A percentile compares a stretch with the other conserved stretches of the same genome.
Conservation (phyloP, 2,797 vertebrate species). For the Cuniculus paca region DNA sequence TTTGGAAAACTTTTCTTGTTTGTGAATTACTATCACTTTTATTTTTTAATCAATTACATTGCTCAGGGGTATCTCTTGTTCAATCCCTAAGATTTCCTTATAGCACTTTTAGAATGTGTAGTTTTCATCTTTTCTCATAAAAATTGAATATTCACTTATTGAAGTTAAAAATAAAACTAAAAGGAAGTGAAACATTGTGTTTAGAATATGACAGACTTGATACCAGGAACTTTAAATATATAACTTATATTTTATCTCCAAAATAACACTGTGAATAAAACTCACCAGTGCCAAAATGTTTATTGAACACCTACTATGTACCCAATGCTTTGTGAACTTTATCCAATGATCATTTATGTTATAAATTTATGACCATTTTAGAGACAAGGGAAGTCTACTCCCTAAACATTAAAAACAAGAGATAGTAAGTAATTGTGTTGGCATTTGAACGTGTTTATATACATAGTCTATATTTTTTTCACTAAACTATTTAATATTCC, state of each 20-base stretch:
- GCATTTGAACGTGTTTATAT: background rate
- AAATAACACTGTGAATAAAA: background rate
- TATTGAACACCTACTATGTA: background rate
- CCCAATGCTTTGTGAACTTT: background rate
- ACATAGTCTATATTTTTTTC: background rate
- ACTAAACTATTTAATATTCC: background rate
- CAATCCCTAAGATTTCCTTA: conserved; percentile 27
- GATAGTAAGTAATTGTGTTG: background rate
- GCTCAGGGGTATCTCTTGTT: background rate
- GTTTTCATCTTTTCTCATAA: conserved; percentile 20
- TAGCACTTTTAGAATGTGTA: conserved; percentile 31
- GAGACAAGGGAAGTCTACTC: background rate
- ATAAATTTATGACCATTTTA: background rate
- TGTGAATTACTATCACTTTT: background rate
- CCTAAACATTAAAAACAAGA: background rate
- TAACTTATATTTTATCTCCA: conserved; percentile 36
- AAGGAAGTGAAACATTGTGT: background rate
- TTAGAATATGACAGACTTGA: background rate
- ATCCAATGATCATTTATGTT: background rate
- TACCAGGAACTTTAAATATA: conserved; percentile 25
- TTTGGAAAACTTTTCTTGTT: conserved; percentile 16
- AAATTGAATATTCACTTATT: background rate
- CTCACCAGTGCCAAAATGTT: background rate
- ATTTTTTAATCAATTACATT: background rate
- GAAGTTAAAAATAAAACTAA: conserved; percentile 51